Evolutionary conservation across 2,888 invertebrate species (phyloP).

Genomic region (Ashinkailepas kermadecensis): DNA sequence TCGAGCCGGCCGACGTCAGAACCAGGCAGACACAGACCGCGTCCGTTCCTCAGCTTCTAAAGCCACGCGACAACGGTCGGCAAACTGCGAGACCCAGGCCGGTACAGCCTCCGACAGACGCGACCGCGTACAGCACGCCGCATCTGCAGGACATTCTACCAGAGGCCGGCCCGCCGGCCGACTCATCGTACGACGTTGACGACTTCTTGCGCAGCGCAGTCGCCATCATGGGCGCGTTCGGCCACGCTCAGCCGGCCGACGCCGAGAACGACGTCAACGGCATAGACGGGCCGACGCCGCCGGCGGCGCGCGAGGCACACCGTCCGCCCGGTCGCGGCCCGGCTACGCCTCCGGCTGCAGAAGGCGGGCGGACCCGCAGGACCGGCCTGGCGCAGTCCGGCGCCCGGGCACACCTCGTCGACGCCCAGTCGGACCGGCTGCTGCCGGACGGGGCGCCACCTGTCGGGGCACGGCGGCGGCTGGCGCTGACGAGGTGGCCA

Average conservation of each 20-base stretch:
- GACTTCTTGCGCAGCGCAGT: not conserved
- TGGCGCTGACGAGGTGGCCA: not conserved
- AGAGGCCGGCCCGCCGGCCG: not conserved
- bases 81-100: no score
- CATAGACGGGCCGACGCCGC: not conserved
- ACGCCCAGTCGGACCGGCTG: not conserved
- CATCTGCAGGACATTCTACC: not conserved
- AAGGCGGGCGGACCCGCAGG: not conserved
- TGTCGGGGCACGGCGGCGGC: not conserved
- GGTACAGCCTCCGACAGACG: not conserved
- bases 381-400: not conserved
- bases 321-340: not conserved
- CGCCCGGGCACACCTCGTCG: not conserved
- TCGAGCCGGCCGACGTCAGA: not conserved
- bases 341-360: not conserved
- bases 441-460: not conserved
- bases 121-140: not conserved
- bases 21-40: not conserved
- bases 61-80: no score
- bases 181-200: not conserved
- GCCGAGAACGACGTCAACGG: not conserved
- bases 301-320: not conserved
- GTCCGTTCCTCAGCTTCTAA: not conserved
- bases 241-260: not conserved
- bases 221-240: not conserved